A percentile compares a stretch with the other conserved stretches of the same genome.
Conservation (phyloP, 2,888 invertebrate genomes). For the Eupithecia dodoneata region DNA sequence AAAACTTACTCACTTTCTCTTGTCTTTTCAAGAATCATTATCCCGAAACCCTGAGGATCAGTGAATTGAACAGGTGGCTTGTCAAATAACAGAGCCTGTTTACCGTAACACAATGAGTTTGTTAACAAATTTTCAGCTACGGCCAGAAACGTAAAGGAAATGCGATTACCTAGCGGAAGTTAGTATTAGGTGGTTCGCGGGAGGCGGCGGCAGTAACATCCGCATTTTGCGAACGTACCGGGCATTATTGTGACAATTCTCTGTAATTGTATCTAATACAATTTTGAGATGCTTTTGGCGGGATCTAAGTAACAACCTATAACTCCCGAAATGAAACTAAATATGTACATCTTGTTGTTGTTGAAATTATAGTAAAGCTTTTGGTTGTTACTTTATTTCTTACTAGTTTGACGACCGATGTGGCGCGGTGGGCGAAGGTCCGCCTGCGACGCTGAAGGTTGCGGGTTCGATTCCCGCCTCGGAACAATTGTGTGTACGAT, state of each 20-base stretch:
- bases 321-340: neutral
- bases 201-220: constrained; percentile 59
- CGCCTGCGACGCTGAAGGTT: too few species aligned
- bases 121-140: constrained; percentile 63
- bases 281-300: constrained; percentile 12
- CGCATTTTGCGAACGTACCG: constrained; percentile 52
- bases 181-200: constrained; percentile 67
- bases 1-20: neutral
- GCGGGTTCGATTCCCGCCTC: too few species aligned
- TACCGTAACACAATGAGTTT: constrained; percentile 51
- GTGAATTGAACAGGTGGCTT: constrained; percentile 22
- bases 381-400: neutral
- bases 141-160: constrained; percentile 71
- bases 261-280: constrained; percentile 25
- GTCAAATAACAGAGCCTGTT: constrained; percentile 38
- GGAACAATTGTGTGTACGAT: too few species aligned
- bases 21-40: constrained; percentile 2
- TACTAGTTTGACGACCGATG: too few species aligned
- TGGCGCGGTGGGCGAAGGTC: too few species aligned
- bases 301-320: neutral
- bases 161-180: constrained; percentile 76
- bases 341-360: neutral
- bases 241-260: constrained; percentile 44
- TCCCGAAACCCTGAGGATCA: neutral
- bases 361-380: neutral